A percentile compares a stretch with the other conserved stretches of the same genome.
Conservation (phyloP, 2,113 vertebrate genomes). For the Bujurquina vittata region DNA sequence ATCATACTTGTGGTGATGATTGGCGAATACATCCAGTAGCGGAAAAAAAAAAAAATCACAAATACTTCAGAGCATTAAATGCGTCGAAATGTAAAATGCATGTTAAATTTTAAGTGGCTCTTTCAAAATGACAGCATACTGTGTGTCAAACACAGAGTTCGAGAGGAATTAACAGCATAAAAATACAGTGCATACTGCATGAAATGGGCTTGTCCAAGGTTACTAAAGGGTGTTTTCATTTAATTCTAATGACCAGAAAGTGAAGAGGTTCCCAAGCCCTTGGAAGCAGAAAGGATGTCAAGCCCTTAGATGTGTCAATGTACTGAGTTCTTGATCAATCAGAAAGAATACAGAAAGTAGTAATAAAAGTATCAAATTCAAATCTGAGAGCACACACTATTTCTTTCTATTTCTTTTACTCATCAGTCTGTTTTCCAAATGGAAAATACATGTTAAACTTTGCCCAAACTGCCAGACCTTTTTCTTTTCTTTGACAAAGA, state of each 20-base stretch:
- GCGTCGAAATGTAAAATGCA: background rate
- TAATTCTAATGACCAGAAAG: background rate
- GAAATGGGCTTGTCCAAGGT: background rate
- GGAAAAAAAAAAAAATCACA: slow-evolving; percentile 7
- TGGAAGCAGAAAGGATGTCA: background rate
- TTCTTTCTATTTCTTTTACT: background rate
- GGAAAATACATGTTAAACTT: slow-evolving; percentile 37
- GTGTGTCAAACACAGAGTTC: slow-evolving; percentile 9
- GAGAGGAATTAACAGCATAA: background rate
- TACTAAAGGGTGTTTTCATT: background rate
- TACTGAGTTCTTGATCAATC: background rate
- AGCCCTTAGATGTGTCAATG: background rate
- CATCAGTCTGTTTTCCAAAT: background rate
- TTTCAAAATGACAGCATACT: slow-evolving; percentile 18
- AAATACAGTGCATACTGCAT: background rate
- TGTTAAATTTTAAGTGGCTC: slow-evolving; percentile 35
- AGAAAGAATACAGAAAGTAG: background rate
- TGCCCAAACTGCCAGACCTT: slow-evolving; percentile 14
- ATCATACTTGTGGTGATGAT: slow-evolving; percentile 45
- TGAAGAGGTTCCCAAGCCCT: background rate
- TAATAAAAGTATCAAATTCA: background rate
- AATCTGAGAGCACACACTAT: background rate
- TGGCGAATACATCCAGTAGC: slow-evolving; percentile 39
- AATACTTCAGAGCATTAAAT: slow-evolving; percentile 16
- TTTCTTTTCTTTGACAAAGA: slow-evolving; percentile 2